A percentile compares a stretch with the other conserved stretches of the same genome.
These are phyloP conservation scores for Coelinius sp. DNA, from an alignment of 2,888 invertebrate genomes.

Conservation along the genomic window DNA sequence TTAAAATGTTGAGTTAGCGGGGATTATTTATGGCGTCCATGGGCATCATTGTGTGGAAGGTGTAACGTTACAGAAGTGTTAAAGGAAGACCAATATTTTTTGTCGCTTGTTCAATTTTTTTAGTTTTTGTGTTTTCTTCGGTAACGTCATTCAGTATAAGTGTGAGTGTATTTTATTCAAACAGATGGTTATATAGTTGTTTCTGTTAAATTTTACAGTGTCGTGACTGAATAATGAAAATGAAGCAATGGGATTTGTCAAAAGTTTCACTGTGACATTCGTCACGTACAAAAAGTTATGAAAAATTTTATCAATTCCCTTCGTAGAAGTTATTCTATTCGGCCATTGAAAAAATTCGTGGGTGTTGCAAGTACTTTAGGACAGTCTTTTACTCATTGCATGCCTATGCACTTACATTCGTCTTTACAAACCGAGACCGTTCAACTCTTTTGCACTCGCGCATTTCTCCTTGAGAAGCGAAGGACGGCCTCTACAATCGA, in stretches of 20 bases:
- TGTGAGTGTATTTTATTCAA: not conserved
- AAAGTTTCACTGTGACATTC: not conserved
- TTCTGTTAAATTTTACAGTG: not conserved
- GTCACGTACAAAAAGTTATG: not conserved
- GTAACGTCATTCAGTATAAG: not conserved
- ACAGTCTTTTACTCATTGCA: not conserved
- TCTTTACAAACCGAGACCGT: slow-evolving; percentile 8
- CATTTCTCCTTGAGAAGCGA: slow-evolving; percentile 3
- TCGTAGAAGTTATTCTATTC: slow-evolving; percentile 3
- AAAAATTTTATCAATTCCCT: not conserved
- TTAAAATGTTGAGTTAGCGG: not conserved
- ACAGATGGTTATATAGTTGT: not conserved
- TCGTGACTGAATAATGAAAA: not conserved
- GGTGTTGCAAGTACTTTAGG: not conserved
- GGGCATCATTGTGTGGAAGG: not conserved
- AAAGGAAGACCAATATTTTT: not conserved
- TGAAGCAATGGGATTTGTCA: not conserved
- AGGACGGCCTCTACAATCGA: slow-evolving; percentile 4
- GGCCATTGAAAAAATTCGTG: slow-evolving; percentile 2
- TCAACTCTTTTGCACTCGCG: slow-evolving; percentile 18
- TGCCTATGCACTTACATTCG: not conserved
- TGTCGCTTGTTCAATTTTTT: not conserved
- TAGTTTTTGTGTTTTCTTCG: not conserved
- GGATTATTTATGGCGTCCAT: not conserved
- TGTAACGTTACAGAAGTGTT: not conserved